These are phyloP conservation scores for Chrysomela aeneicollis DNA, from an alignment of 2,888 invertebrate species.

Conservation along the genomic window DNA sequence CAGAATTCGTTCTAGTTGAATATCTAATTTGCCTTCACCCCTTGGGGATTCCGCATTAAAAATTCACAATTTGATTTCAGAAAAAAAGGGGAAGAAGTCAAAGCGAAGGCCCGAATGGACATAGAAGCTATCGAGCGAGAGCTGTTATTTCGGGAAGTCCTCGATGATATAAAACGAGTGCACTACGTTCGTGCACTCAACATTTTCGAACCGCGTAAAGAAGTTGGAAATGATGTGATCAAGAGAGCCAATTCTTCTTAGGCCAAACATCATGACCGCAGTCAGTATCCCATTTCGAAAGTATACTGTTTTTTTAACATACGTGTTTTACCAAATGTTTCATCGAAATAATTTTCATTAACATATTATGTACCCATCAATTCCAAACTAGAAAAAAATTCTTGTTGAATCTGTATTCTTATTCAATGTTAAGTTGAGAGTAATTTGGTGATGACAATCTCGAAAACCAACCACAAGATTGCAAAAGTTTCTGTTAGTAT, in stretches of 20 bases:
- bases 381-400: no score
- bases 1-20: conserved; percentile 25
- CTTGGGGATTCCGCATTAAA: conserved; percentile 31
- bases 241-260: not conserved
- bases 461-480: no score
- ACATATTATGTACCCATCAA: no score
- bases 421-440: no score
- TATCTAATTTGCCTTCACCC: conserved; percentile 25
- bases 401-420: no score
- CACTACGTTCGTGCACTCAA: conserved; percentile 5
- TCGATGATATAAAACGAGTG: conserved; percentile 32
- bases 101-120: conserved; percentile 33
- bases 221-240: not conserved
- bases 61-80: conserved; percentile 40
- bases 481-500: no score
- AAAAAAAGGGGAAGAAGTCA: conserved; percentile 33
- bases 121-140: conserved; percentile 36
- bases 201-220: not conserved
- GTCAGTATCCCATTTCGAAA: no score
- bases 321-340: no score
- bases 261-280: not conserved
- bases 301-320: no score
- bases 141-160: conserved; percentile 34
- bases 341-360: no score
- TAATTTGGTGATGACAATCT: no score